Conservation (phyloP, 2,888 invertebrate genomes). For the Acanthoscelides obtectus region DNA sequence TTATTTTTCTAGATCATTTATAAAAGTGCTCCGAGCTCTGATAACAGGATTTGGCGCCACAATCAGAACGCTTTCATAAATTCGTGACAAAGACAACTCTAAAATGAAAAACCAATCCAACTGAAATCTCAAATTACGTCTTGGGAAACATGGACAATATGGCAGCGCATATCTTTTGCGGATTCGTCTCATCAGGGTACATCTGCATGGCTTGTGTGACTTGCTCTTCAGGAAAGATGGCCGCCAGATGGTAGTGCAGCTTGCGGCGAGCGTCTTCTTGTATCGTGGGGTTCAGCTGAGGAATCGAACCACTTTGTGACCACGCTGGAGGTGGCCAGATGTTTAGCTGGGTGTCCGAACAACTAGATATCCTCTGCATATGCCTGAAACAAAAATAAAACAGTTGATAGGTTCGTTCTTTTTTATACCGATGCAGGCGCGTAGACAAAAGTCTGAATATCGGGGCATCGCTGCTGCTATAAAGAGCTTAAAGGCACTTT, state of each 20-base stretch:
- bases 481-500: too few species aligned
- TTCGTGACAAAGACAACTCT: too few species aligned
- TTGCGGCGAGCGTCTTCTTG: slow-evolving; percentile 66
- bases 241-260: slow-evolving; percentile 83
- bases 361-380: slow-evolving; percentile 50
- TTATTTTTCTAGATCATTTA: too few species aligned
- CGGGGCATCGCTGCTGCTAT: too few species aligned
- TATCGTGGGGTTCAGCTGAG: slow-evolving; percentile 32
- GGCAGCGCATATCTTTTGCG: slow-evolving; percentile 84
- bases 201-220: slow-evolving; percentile 85
- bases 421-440: too few species aligned
- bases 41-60: too few species aligned
- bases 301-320: slow-evolving; percentile 38
- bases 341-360: slow-evolving; percentile 64
- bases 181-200: slow-evolving; percentile 84
- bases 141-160: slow-evolving; percentile 72
- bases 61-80: too few species aligned
- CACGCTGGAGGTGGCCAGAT: slow-evolving; percentile 48
- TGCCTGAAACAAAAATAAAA: slow-evolving; percentile 31
- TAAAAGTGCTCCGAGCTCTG: too few species aligned
- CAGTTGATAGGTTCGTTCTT: too few species aligned
- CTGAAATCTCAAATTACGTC: slow-evolving; percentile 35
- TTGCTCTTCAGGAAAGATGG: slow-evolving; percentile 85
- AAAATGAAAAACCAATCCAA: background rate
- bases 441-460: too few species aligned